A percentile compares a stretch with the other conserved stretches of the same genome.
Evolutionary conservation across 2,888 invertebrate species (phyloP).

Genomic region (Tholera decimalis): DNA sequence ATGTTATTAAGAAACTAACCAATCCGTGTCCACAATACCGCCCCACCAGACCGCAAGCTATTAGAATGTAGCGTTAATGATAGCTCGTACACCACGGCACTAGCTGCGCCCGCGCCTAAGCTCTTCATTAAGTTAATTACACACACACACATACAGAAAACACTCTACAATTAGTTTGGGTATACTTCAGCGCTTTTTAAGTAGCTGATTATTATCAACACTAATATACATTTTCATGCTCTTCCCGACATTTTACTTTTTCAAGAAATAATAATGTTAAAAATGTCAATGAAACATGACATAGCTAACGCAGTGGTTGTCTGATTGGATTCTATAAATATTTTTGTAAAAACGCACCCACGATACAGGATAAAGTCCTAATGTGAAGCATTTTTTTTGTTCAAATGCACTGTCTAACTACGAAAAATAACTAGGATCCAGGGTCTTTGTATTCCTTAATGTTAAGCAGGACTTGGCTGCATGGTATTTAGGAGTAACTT

Average conservation of each 20-base stretch:
- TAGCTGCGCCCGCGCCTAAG: slow-evolving; percentile 56
- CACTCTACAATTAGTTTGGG: slow-evolving; percentile 51
- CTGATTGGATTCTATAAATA: too few relatives aligned
- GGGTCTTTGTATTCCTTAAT: not conserved
- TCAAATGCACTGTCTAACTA: not conserved
- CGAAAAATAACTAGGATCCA: not conserved
- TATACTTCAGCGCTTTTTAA: slow-evolving; percentile 33
- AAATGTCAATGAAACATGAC: too few relatives aligned
- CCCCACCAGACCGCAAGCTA: not conserved
- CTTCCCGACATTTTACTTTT: not conserved
- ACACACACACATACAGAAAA: slow-evolving; percentile 30
- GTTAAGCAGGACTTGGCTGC: too few relatives aligned
- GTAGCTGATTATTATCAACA: slow-evolving; percentile 11
- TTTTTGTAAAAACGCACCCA: too few relatives aligned
- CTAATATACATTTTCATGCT: not conserved
- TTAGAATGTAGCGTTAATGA: slow-evolving; percentile 50
- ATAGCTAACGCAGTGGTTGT: too few relatives aligned
- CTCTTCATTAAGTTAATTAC: slow-evolving; percentile 72
- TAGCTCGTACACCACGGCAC: slow-evolving; percentile 29
- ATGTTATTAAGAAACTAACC: too few relatives aligned
- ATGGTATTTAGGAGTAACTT: too few relatives aligned
- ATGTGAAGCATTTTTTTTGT: too few relatives aligned
- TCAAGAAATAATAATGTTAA: not conserved
- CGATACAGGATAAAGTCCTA: too few relatives aligned
- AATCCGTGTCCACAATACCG: not conserved